These are phyloP conservation scores for Rhipidura dahli DNA, from an alignment of 2,113 vertebrate species.

Conservation along the genomic window DNA sequence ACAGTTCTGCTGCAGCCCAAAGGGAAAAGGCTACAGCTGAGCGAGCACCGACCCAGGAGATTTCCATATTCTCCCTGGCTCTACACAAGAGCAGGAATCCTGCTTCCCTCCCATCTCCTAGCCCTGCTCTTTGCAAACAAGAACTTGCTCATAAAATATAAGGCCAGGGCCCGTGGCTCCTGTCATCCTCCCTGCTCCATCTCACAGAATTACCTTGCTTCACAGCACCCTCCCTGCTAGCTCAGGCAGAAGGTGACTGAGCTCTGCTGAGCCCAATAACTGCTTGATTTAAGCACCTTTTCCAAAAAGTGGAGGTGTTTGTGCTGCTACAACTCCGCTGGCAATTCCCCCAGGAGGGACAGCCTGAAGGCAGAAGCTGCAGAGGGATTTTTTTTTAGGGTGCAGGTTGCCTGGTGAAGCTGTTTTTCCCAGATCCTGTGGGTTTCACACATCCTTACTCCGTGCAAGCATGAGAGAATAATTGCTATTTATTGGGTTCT, in stretches of 20 bases:
- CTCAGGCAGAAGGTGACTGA: background rate
- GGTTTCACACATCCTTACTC: background rate
- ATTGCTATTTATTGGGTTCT: background rate
- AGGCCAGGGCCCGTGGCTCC: background rate
- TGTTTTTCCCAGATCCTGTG: background rate
- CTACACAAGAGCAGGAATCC: background rate
- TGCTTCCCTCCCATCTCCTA: background rate
- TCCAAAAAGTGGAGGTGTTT: background rate
- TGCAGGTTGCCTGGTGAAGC: background rate
- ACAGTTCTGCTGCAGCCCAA: background rate
- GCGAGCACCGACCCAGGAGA: background rate
- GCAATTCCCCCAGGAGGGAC: background rate
- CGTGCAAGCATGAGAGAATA: fast-evolving
- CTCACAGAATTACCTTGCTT: background rate
- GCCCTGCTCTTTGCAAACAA: background rate
- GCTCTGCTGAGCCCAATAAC: background rate
- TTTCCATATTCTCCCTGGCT: background rate
- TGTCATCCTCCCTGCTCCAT: background rate
- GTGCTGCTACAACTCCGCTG: background rate
- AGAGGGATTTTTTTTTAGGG: background rate
- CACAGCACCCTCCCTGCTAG: background rate
- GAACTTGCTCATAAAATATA: background rate
- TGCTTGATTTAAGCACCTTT: background rate
- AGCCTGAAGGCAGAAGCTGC: background rate
- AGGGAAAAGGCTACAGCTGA: background rate